Evolutionary conservation across 2,113 vertebrate genomes (phyloP).

Genomic region (Tamias sibiricus): DNA sequence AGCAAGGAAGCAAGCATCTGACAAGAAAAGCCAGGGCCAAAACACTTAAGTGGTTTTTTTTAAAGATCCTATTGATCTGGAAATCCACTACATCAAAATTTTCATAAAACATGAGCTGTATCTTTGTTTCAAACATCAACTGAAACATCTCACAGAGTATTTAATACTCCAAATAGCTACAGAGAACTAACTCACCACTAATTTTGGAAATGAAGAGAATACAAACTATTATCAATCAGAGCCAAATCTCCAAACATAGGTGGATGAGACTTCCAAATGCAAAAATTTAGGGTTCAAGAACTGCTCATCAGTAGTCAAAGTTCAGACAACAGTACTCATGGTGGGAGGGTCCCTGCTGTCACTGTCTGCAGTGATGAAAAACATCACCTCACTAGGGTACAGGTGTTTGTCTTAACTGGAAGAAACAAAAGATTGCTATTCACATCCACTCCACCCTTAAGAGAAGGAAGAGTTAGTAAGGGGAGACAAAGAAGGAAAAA

Average conservation of each 20-base stretch:
- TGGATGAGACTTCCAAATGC: background rate
- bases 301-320: background rate
- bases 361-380: background rate
- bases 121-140: background rate
- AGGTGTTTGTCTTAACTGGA: too few relatives aligned
- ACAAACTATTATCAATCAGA: background rate
- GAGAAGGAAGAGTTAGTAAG: background rate
- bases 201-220: background rate
- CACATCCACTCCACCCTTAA: accelerated
- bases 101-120: background rate
- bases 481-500: background rate
- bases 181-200: background rate
- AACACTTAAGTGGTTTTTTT: background rate
- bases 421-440: background rate
- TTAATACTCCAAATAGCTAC: background rate
- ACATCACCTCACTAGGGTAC: too few relatives aligned
- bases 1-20: background rate
- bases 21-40: background rate
- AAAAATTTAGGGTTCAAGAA: background rate
- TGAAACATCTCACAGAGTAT: background rate
- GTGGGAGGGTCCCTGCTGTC: accelerated
- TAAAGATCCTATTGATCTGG: background rate
- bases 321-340: background rate
- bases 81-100: background rate
- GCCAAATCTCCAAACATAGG: background rate